These are phyloP conservation scores for Taphrorychus bicolor DNA, from an alignment of 2,888 invertebrate genomes.

Conservation along the genomic window DNA sequence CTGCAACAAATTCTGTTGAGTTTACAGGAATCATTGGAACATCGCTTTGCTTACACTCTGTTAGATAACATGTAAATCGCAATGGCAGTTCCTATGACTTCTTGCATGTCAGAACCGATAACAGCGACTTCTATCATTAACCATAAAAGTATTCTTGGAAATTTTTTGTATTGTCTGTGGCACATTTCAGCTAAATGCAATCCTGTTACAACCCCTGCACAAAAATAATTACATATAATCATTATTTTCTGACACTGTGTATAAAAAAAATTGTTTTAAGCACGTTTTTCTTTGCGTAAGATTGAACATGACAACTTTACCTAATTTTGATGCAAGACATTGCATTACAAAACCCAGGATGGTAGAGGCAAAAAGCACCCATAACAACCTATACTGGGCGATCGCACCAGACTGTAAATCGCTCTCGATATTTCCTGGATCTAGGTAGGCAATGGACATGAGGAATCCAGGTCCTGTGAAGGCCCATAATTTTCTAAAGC, in stretches of 20 bases:
- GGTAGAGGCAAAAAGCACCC: conserved; percentile 86
- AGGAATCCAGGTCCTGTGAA: conserved; percentile 92
- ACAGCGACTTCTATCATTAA: conserved; percentile 92
- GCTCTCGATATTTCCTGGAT: conserved; percentile 92
- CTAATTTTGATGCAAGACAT: conserved; percentile 67
- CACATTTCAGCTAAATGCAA: conserved; percentile 84
- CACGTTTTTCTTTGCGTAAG: too few species aligned
- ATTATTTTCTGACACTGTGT: neutral
- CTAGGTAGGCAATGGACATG: conserved; percentile 91
- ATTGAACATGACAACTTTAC: too few species aligned
- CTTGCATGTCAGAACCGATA: conserved; percentile 90
- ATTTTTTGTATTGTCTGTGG: conserved; percentile 74
- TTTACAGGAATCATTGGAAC: neutral
- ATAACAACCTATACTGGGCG: conserved; percentile 81
- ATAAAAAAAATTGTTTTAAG: neutral
- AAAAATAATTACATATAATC: neutral
- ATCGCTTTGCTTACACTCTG: conserved; percentile 69
- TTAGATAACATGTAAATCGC: conserved; percentile 82
- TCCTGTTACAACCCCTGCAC: conserved; percentile 73
- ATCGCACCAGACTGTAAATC: conserved; percentile 84
- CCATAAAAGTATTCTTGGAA: conserved; percentile 82
- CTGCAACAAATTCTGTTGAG: conserved; percentile 61
- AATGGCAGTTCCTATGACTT: conserved; percentile 90
- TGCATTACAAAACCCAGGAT: conserved; percentile 85
- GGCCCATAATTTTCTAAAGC: conserved; percentile 87